Evolutionary conservation across 2,888 invertebrate genomes (phyloP), one percentile per base, ranked within the genome.

Genomic region (Slavum lentiscoides): DNA sequence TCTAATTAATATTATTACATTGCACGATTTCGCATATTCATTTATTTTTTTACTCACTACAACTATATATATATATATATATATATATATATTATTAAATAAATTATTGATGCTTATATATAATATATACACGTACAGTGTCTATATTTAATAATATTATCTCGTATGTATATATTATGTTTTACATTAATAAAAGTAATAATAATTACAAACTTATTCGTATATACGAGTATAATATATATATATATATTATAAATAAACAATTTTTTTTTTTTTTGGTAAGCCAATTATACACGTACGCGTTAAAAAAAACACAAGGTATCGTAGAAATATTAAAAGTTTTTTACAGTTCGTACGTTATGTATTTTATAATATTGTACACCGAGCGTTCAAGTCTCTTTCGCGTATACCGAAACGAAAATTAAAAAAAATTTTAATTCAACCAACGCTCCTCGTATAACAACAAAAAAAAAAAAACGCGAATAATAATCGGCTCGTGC

Each of bases 381-480:
- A 53, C 59, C 69, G 77, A 37, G 37, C 77, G 77, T 77, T 77
- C 9, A 77, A 77, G 77, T 77, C 77, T 77, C 69, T 69, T 2
- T 43, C 49, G 49, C 11, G 11, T 49, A 58, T 11, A 8, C 58
- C 21, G 58, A n/a, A 39, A 58, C n/a, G 39, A 70, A 43, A 43
- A 43, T 30, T 1, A 30, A 30, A 2, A 30, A 30, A 30, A 30
- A 30, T 30, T 30, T n/a, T n/a, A n/a, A n/a, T n/a, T n/a, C n/a
- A n/a, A 43, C 43, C 43, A 6, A 11, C 43, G 43, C 11, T 7
- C 43, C 4, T 11, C 43, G 53, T 30, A 30, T 30, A 30, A 30
- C 30, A 30, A 30, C 1, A 30, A 30, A 30, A 30, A 30, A 30
- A 30, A 30, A 30, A 30, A 30, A 30, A 30, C 30, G 30, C 30